A percentile compares a stretch with the other conserved stretches of the same genome.
These are phyloP conservation scores for Mesocricetus auratus DNA, from an alignment of 2,113 vertebrate genomes.

Conservation along the genomic window DNA sequence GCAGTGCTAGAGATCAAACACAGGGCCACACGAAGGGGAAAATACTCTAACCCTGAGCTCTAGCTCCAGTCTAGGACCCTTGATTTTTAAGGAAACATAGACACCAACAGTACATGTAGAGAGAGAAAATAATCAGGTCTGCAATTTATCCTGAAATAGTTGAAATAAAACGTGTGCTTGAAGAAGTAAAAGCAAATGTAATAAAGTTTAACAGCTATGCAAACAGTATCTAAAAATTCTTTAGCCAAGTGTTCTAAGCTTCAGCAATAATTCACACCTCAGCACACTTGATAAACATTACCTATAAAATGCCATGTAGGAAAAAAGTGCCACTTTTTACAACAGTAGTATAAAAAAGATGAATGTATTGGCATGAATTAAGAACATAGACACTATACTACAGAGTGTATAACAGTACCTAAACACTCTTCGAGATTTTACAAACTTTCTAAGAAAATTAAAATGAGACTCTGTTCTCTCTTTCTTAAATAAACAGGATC, in stretches of 20 bases:
- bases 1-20: no score
- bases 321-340: neutral
- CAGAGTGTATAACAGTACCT: neutral
- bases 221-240: neutral
- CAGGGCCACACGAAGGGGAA: no score
- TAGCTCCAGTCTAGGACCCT: neutral
- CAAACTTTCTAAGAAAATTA: neutral
- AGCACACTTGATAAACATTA: neutral
- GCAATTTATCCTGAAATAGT: slow-evolving; percentile 29
- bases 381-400: slow-evolving; percentile 48
- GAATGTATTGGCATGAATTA: neutral
- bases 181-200: slow-evolving; percentile 16
- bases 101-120: neutral
- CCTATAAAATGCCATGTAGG: neutral
- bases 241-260: neutral
- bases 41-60: no score
- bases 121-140: neutral
- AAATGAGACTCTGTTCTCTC: neutral
- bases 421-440: neutral
- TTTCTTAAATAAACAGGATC: neutral
- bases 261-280: neutral
- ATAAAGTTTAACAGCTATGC: slow-evolving; percentile 25
- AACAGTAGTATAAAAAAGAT: neutral
- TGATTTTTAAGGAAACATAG: slow-evolving; percentile 36
- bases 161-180: neutral